Evolutionary conservation across 2,888 invertebrate species (phyloP), one percentile per base, ranked within the genome.

Genomic region (Anarsia innoxiella): DNA sequence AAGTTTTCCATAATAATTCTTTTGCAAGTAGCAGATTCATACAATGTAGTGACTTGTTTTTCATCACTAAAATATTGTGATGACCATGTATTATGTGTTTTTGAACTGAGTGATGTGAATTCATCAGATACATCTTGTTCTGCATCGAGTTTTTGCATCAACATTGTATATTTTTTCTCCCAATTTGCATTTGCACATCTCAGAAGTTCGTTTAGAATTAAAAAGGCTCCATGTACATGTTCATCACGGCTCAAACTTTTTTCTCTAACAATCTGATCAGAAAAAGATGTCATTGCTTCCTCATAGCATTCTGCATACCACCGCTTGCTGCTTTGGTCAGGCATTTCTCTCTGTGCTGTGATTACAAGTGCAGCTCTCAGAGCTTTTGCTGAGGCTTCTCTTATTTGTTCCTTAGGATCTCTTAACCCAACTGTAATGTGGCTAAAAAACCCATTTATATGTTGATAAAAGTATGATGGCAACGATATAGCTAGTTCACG

Each of bases 391-490:
- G 97, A 96, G 3, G 93, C 93, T 70, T 97, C 96, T 31, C 99
- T 87, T 39, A 99, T 94, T 11, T 91, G 90, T 1, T 95, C 91
- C 76, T 97, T 97, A 0, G 94, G 91, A 77, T 98, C 97, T 51
- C 94, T 88, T 14, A 97, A 89, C 0, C 95, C 95, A 67, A 92
- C 91, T 67, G 97, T 95, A 36, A 98, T 96, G 34, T 94, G 90
- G 48, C 96, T 96, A 59, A 97, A 97, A 70, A 96, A 96, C 13
- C 91, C 91, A 34, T 93, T 91, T 1, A 95, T 93, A 75, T 95
- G 94, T 70, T 95, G 96, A 65, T 93, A 99, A 73, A 99, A 99
- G 70, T 96, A 96, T 13, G 98, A 97, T 0, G 98, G 98, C 86
- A 97, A 94, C n/a, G 95, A 93, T 16, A 95, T 90, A 0, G 99